Evolutionary conservation across 2,888 invertebrate genomes (phyloP).

Genomic region (Hypsopygia costalis): DNA sequence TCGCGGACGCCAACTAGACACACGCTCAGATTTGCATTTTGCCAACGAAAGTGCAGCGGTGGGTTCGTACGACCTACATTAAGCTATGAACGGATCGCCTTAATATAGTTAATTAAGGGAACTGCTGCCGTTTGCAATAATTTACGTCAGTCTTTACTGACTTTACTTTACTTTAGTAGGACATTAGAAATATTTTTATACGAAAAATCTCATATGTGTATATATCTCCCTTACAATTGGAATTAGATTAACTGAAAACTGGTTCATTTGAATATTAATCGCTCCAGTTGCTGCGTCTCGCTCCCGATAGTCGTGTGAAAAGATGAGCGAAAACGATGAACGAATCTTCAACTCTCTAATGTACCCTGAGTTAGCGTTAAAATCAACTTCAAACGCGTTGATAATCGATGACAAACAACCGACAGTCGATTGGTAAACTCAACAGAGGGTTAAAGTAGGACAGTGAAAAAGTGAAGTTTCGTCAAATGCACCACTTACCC

Average conservation of each 20-base stretch:
- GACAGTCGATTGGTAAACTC: slow-evolving; percentile 46
- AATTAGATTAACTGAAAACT: slow-evolving; percentile 40
- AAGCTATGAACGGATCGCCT: slow-evolving; percentile 30
- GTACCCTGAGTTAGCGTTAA: slow-evolving; percentile 49
- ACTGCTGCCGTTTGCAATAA: no score
- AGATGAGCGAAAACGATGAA: slow-evolving; percentile 50
- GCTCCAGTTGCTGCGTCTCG: slow-evolving; percentile 69
- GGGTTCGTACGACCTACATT: slow-evolving; percentile 53
- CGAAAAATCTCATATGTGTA: no score
- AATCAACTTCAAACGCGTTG: slow-evolving; percentile 56
- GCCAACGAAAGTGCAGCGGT: slow-evolving; percentile 72
- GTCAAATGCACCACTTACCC: slow-evolving; percentile 74
- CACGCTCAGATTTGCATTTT: slow-evolving; percentile 73
- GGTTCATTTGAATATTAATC: slow-evolving; percentile 65
- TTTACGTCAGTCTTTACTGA: no score
- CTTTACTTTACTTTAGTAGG: no score
- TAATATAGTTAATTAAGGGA: no score
- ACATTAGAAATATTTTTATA: no score
- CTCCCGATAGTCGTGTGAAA: slow-evolving; percentile 74
- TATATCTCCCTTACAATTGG: no score
- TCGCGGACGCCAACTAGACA: slow-evolving; percentile 37
- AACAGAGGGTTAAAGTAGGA: slow-evolving; percentile 46
- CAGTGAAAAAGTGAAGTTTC: slow-evolving; percentile 75
- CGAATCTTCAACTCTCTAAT: slow-evolving; percentile 52
- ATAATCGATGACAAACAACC: slow-evolving; percentile 63